Evolutionary conservation across 2,113 vertebrate genomes (phyloP).

Genomic region (Saimiri boliviensis): DNA sequence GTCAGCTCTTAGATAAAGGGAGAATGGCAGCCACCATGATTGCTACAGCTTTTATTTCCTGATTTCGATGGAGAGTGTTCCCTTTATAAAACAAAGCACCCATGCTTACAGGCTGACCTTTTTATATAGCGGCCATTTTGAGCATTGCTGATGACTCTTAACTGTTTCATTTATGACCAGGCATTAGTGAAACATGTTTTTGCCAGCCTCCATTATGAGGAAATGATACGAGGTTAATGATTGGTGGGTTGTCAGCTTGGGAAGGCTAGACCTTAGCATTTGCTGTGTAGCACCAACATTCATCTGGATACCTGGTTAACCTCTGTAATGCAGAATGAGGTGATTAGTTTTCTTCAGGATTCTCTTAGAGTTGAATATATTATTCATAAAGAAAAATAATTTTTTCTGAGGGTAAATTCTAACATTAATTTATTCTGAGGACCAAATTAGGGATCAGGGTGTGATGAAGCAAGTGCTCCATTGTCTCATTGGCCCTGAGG

Average conservation of each 20-base stretch:
- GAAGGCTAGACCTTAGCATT: not conserved
- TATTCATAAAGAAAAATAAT: slow-evolving; percentile 28
- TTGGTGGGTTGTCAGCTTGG: not conserved
- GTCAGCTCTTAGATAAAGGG: not conserved
- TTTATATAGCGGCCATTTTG: not conserved
- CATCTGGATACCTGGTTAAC: not conserved
- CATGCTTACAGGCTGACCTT: not conserved
- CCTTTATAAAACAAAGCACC: not conserved
- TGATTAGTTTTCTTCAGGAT: not conserved
- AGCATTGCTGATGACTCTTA: not conserved
- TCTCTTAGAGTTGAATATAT: not conserved
- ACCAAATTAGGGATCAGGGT: not conserved
- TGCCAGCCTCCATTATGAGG: not conserved
- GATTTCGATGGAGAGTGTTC: not conserved
- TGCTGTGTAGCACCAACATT: not conserved
- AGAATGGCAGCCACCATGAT: too few species aligned
- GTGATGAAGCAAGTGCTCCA: not conserved
- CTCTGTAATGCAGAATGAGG: not conserved
- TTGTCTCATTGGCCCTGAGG: not conserved
- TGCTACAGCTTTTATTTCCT: not conserved
- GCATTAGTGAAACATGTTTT: not conserved
- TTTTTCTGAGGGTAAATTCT: not conserved
- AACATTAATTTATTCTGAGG: not conserved
- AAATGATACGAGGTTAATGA: not conserved
- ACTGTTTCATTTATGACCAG: not conserved